Conservation (phyloP, 2,113 vertebrate genomes). For the Spea multiplicata region DNA sequence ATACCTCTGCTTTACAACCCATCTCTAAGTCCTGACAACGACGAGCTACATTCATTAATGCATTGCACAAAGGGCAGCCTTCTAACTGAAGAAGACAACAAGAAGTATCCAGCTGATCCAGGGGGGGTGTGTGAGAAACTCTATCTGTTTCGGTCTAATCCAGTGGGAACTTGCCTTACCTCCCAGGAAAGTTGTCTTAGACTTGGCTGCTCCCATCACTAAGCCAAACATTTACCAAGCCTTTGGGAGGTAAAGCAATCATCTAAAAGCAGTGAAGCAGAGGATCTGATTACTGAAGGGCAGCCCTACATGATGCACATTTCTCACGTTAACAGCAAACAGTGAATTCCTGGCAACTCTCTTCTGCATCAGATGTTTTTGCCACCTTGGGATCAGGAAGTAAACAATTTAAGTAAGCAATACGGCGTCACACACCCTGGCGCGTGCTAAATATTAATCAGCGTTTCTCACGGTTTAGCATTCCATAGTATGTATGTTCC, state of each 20-base stretch:
- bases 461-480: neutral
- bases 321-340: constrained; percentile 17
- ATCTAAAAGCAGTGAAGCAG: constrained; percentile 28
- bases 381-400: constrained; percentile 7
- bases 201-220: neutral
- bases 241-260: constrained; percentile 8
- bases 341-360: constrained; percentile 15
- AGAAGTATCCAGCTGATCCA: neutral
- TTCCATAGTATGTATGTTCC: too few relatives aligned
- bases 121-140: constrained; percentile 18
- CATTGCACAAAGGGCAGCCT: neutral
- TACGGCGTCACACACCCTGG: too few relatives aligned
- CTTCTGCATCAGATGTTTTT: constrained; percentile 22
- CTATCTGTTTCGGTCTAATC: constrained; percentile 7
- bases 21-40: constrained; percentile 5
- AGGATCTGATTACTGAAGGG: constrained; percentile 11
- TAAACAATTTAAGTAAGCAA: too few relatives aligned
- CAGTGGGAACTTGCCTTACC: constrained; percentile 11
- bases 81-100: neutral
- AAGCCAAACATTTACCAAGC: constrained; percentile 39
- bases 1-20: constrained; percentile 42
- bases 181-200: constrained; percentile 11
- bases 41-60: neutral
- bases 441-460: constrained; percentile 32
- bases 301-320: neutral